These are phyloP conservation scores for Coranthus polyacanthus DNA, from an alignment of 2,797 vertebrate genomes.

Conservation along the genomic window DNA sequence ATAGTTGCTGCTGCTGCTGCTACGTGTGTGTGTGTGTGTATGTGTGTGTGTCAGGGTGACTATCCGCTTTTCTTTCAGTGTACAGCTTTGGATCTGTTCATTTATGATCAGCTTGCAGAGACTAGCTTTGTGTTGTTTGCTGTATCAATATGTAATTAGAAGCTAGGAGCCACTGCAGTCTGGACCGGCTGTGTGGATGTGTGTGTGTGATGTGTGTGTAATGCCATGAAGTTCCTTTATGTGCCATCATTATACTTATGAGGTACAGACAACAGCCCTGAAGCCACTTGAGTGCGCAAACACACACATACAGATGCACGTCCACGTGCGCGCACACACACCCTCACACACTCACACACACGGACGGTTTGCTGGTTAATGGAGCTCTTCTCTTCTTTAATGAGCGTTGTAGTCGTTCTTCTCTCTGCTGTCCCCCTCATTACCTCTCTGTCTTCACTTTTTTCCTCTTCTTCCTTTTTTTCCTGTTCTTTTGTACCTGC, in stretches of 20 bases:
- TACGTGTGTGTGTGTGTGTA: constrained; percentile 22
- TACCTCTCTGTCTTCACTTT: constrained; percentile 61
- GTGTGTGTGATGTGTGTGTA: constrained; percentile 22
- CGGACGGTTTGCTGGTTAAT: constrained; percentile 80
- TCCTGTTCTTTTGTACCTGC: constrained; percentile 47
- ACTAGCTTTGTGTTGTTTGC: constrained; percentile 58
- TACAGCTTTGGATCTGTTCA: constrained; percentile 45
- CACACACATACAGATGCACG: constrained; percentile 24
- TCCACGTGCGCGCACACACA: constrained; percentile 11
- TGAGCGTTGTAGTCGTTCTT: constrained; percentile 76
- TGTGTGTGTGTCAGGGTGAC: constrained; percentile 7
- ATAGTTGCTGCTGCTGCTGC: constrained; percentile 35
- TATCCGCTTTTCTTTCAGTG: constrained; percentile 12
- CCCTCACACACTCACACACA: constrained; percentile 39
- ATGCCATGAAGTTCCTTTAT: constrained; percentile 60
- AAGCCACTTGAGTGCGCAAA: constrained; percentile 49
- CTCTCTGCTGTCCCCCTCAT: constrained; percentile 72
- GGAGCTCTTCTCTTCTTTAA: constrained; percentile 81
- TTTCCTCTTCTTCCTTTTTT: constrained; percentile 22
- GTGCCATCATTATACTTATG: constrained; percentile 75
- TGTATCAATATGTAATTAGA: constrained; percentile 77
- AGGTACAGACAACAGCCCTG: constrained; percentile 71
- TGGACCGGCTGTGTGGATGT: constrained; percentile 38
- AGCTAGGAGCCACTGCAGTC: constrained; percentile 58
- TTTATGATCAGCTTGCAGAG: constrained; percentile 47